Evolutionary conservation across 2,888 invertebrate genomes (phyloP).

Genomic region (Leucophenga montana): DNA sequence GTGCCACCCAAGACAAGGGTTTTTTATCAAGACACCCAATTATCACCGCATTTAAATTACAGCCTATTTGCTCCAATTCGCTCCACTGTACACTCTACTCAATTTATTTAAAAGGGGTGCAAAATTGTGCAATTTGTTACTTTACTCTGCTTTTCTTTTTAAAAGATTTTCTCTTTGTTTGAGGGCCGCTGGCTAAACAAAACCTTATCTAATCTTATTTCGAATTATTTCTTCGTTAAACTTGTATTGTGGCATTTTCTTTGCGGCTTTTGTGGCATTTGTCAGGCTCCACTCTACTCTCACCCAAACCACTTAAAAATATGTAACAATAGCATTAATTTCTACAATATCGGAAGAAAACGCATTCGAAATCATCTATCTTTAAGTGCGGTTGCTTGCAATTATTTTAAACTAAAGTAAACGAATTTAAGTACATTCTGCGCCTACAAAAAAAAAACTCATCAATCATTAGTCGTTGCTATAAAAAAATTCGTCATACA

Average conservation of each 20-base stretch:
- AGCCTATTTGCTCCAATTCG: background rate
- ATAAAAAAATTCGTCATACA: conserved; percentile 67
- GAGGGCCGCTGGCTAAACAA: conserved; percentile 43
- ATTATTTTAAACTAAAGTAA: background rate
- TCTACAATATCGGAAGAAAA: conserved; percentile 4
- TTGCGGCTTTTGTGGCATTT: background rate
- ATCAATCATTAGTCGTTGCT: conserved; percentile 67
- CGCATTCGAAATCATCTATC: conserved; percentile 28
- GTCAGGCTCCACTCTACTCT: conserved; percentile 15
- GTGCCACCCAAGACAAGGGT: too few species aligned
- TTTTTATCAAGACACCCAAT: too few species aligned
- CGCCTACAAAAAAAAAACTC: conserved; percentile 48
- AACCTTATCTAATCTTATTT: conserved; percentile 67
- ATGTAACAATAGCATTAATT: conserved; percentile 45
- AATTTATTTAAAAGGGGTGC: conserved; percentile 58
- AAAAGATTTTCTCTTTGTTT: background rate
- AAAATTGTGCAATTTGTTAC: conserved; percentile 63
- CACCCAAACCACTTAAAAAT: conserved; percentile 24
- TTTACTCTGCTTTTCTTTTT: conserved; percentile 46
- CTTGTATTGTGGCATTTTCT: conserved; percentile 61
- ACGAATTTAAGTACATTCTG: background rate
- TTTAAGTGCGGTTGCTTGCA: conserved; percentile 31
- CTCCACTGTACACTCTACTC: conserved; percentile 42
- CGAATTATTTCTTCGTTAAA: conserved; percentile 66
- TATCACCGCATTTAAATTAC: background rate